Evolutionary conservation across 2,888 invertebrate genomes (phyloP), one percentile per base, ranked within the genome.

Genomic region (Anarsia innoxiella): DNA sequence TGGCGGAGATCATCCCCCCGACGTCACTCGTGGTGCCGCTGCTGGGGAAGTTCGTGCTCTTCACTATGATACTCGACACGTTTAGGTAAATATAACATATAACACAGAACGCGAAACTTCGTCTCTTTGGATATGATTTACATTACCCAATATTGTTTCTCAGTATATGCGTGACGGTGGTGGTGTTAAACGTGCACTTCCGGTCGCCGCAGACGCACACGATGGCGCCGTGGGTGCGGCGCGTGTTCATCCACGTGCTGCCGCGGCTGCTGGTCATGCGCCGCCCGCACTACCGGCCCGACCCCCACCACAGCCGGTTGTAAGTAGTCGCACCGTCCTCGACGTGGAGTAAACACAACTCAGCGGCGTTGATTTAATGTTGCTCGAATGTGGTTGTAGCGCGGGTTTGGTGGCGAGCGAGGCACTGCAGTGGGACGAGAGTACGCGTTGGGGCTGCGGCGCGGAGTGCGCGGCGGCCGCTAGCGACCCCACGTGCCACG

Each of bases 131-230:
- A n/a, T n/a, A n/a, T n/a, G n/a, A n/a, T n/a, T n/a, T n/a, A n/a
- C n/a, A n/a, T n/a, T n/a, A n/a, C n/a, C n/a, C n/a, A n/a, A n/a
- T n/a, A n/a, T n/a, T n/a, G n/a, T 12, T 35, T 39, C 59, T 38
- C 88, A 93, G 93, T 82, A 96, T 96, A 83, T 94, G 95, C 86
- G 93, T 95, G 68, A 96, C 96, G 45, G 97, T 99, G 63, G 93
- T 97, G 68, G 97, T 97, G 60, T 88, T 98, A 63, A 98, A 98
- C 87, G 95, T 97, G 59, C 97, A 98, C 88, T 98, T 97, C 88
- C 94, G 99, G 41, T 97, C 96, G 52, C 97, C 98, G 49, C 95
- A 97, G 79, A 99, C 98, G 48, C 97, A 97, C 87, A 93, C 94
- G 53, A 98, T 99, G 97, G 94, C 97, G 47, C 95, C 93, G 37